These are phyloP conservation scores for Drosophila sturtevanti DNA, from an alignment of 1,140 invertebrate genomes.

Conservation along the genomic window DNA sequence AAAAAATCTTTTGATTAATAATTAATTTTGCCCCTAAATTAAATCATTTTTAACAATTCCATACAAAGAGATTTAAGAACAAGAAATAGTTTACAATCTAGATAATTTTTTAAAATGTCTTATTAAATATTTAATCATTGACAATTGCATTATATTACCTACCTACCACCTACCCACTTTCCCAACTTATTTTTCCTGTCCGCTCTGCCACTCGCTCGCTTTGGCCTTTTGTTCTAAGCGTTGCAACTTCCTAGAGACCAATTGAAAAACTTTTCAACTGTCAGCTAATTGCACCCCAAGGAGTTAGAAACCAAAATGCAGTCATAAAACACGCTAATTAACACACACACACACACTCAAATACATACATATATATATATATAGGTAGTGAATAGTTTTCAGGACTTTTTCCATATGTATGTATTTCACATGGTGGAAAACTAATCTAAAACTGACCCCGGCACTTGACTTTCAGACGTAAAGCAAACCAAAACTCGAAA, in stretches of 20 bases:
- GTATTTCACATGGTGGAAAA: constrained; percentile 64
- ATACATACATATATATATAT: background rate
- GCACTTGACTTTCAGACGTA: constrained; percentile 56
- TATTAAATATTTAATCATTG: background rate
- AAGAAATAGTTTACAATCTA: background rate
- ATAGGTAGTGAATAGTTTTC: constrained; percentile 30
- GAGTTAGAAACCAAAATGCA: constrained; percentile 52
- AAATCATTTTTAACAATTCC: no score
- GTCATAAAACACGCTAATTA: constrained; percentile 76
- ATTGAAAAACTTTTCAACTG: constrained; percentile 67
- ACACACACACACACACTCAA: constrained; percentile 41
- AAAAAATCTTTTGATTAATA: no score
- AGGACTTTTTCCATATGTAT: constrained; percentile 25
- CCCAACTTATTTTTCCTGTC: background rate
- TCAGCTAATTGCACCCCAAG: constrained; percentile 68
- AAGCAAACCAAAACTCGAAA: constrained; percentile 25
- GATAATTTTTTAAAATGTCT: background rate
- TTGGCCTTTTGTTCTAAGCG: constrained; percentile 15
- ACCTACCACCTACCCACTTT: background rate
- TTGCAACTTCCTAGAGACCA: constrained; percentile 46
- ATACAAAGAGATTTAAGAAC: no score
- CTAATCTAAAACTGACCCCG: constrained; percentile 73
- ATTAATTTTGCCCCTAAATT: no score
- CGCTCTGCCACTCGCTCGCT: background rate
- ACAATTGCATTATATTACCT: background rate